These are phyloP conservation scores for Octomys mimax DNA, from an alignment of 2,797 vertebrate species.

Conservation along the genomic window DNA sequence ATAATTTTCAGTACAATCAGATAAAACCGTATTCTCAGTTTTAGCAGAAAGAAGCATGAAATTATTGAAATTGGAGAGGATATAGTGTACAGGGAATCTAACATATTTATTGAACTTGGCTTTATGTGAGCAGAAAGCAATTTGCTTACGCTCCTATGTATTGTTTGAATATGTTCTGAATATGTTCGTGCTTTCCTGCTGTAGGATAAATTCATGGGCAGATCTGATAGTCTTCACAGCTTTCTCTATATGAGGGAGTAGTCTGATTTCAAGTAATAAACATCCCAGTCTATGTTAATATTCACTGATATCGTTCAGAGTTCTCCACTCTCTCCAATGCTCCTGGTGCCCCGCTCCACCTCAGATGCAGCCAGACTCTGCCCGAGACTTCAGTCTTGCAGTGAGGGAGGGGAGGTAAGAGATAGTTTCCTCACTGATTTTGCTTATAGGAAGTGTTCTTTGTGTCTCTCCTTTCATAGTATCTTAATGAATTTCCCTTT, in stretches of 20 bases:
- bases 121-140: background rate
- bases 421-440: background rate
- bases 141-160: background rate
- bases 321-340: background rate
- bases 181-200: background rate
- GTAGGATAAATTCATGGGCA: background rate
- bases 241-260: background rate
- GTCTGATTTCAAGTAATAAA: constrained; percentile 8
- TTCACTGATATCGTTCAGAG: background rate
- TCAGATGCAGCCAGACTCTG: rapidly evolving
- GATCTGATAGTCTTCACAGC: background rate
- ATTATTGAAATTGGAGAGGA: background rate
- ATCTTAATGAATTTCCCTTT: background rate
- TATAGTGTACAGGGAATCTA: background rate
- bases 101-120: background rate
- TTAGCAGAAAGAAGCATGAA: background rate
- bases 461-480: background rate
- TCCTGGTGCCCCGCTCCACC: background rate
- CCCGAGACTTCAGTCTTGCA: background rate
- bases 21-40: background rate
- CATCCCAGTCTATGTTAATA: background rate
- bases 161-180: background rate
- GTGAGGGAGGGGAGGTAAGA: background rate
- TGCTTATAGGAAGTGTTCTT: background rate
- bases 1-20: background rate